Conservation (phyloP, 2,113 vertebrate genomes). For the Cheirogaleus medius region DNA sequence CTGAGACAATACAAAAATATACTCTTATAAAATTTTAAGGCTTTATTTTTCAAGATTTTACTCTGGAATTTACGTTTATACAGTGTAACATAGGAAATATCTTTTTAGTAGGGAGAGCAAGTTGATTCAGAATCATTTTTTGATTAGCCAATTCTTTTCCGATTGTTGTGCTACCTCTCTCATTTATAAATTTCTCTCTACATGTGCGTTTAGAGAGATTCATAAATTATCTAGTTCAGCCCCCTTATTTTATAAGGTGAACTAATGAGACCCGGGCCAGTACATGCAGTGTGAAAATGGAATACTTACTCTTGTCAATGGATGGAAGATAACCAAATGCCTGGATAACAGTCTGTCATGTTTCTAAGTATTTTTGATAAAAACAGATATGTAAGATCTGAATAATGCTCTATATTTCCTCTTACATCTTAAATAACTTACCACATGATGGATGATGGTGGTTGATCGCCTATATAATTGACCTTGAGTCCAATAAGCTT, state of each 20-base stretch:
- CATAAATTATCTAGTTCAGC: background rate
- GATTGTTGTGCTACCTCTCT: background rate
- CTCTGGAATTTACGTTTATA: background rate
- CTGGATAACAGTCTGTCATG: background rate
- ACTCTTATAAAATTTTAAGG: background rate
- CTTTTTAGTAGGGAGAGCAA: background rate
- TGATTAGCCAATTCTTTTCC: background rate
- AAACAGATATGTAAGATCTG: background rate
- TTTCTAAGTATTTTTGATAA: background rate
- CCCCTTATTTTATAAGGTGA: background rate
- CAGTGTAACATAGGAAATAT: background rate
- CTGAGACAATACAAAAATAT: background rate
- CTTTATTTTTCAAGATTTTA: background rate
- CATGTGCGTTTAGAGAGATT: background rate
- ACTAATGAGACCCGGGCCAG: background rate
- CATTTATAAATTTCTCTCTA: background rate
- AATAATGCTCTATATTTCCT: background rate
- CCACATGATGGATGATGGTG: rapidly evolving
- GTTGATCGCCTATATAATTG: background rate
- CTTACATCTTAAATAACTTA: background rate
- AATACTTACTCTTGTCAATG: background rate
- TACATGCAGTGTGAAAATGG: background rate
- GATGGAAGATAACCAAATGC: background rate
- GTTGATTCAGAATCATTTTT: background rate
- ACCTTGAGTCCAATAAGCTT: background rate